Evolutionary conservation across 2,113 vertebrate species (phyloP), one percentile per base, ranked within the genome.

Genomic region (Forbesichthys papilliferus): DNA sequence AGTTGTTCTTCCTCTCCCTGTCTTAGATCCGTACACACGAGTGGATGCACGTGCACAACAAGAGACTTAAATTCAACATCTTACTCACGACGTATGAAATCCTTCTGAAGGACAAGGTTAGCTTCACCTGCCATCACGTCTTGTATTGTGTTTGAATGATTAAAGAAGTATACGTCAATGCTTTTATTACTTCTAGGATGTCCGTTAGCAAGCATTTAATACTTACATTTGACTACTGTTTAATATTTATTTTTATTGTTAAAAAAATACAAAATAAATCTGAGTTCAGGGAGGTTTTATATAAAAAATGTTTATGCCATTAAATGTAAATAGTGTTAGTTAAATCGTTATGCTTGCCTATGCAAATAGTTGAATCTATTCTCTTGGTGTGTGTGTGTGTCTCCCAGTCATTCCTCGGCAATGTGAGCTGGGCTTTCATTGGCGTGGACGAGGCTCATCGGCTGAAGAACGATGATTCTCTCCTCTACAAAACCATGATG

Each of bases 391-490:
- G 27, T 83, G 27, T 83, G 16, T 68, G 54, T 70, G 66, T 65
- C 16, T 77, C 68, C 0, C 88, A 99, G 96, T 95, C 96, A 18
- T 98, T 99, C 91, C 92, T 99, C 89, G 97, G 98, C 65, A 92
- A 91, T 63, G 92, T 99, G 18, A 96, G 92, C 87, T 99, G 98
- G 98, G 95, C 93, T 0, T 98, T 98, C 73, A 97, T 98, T 81
- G 98, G 97, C 66, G 97, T 99, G 75, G 98, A 99, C 1, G 98
- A 99, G 93, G 98, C 98, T 3, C 98, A 99, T 92, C 88, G 98
- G 72, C 93, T 99, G 75, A 99, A 99, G 89, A 99, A 99, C 72
- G 98, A 99, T 0, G 98, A 98, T 63, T 99, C 98, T 2, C 96
- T 99, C 69, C 92, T 99, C 33, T 99, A 99, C 83, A 99, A 99